A percentile compares a stretch with the other conserved stretches of the same genome.
Evolutionary conservation across 2,888 invertebrate genomes (phyloP).

Genomic region (Leucozona laternaria): DNA sequence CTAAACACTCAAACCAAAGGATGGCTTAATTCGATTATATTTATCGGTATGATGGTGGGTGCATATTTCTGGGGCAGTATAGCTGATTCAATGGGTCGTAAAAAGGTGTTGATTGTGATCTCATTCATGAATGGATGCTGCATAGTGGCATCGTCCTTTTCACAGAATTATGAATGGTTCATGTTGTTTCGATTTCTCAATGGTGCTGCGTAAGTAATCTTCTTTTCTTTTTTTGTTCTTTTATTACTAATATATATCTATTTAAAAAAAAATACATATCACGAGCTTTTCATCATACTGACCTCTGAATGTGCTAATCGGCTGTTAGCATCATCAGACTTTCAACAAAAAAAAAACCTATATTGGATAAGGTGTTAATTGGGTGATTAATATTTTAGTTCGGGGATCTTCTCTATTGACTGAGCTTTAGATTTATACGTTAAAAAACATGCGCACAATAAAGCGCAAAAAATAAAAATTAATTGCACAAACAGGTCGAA

Average conservation of each 20-base stretch:
- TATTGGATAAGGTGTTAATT: constrained; percentile 59
- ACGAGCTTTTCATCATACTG: constrained; percentile 30
- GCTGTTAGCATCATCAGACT: constrained; percentile 57
- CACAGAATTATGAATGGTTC: constrained; percentile 94
- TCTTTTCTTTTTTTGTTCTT: neutral
- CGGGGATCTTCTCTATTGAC: constrained; percentile 26
- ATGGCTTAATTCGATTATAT: constrained; percentile 92
- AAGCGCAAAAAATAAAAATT: neutral
- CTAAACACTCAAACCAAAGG: constrained; percentile 93
- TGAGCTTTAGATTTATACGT: neutral
- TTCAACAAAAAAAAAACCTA: constrained; percentile 46
- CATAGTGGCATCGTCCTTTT: constrained; percentile 95
- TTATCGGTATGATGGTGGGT: constrained; percentile 97
- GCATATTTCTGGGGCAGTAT: constrained; percentile 97
- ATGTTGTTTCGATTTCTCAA: constrained; percentile 96
- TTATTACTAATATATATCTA: constrained; percentile 27
- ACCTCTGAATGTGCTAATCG: constrained; percentile 66
- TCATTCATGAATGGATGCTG: constrained; percentile 95
- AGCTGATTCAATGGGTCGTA: constrained; percentile 94
- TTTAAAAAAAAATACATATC: constrained; percentile 35
- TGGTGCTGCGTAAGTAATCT: constrained; percentile 94
- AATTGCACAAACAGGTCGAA: neutral
- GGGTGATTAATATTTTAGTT: constrained; percentile 61
- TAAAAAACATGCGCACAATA: constrained; percentile 4
- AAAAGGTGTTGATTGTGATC: constrained; percentile 94